Base-by-base conservation (phyloP, 2,888 invertebrate species). In the Heterodera filipjevi region DNA sequence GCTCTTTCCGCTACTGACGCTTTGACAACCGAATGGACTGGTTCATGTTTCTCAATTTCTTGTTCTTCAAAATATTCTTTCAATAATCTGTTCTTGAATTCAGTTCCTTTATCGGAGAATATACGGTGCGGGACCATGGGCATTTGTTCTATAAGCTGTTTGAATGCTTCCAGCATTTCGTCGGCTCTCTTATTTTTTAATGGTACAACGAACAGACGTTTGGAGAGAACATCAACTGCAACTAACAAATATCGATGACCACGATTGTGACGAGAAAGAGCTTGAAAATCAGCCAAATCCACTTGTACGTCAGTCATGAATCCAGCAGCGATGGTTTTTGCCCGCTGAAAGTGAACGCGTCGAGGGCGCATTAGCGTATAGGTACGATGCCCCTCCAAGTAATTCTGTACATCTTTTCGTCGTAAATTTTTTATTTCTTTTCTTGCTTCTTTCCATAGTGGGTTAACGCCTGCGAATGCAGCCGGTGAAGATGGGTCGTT, bases 241-340 rank as follows among this genome's bases (percentile, higher is more conserved):
- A 75, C 33, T 6, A 75, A n/a, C 53, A 75, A 30, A n/a, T 59
- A 75, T 16, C 73, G 33, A 33, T 75, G 44, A 22, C 75, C 75
- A 22, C 32, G 32, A 33, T 75, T 75, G n/a, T 75, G 73, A 49
- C 66, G 44, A 19, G 75, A 19, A 16, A 75, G 32, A 0, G 22
- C 30, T 71, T 71, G 71, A 33, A 71, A 71, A 33, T 71, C 71
- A 16, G 71, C 71, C 33, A 71, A 35, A 30, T 71, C 71, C 14
- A 71, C 71, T 14, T 71, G 71, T 2, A 71, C 71, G 16, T 71
- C 71, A 16, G 71, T 71, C 71, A 71, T 71, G 49, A 71, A 71
- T 3, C 71, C 71, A 16, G 71, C 35, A 14, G 71, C 14, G 5
- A 71, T 30, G 0, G 71, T 71, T 71, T 71, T 71, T 1, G 30